Evolutionary conservation across 2,113 vertebrate genomes (phyloP), one percentile per base, ranked within the genome.

Genomic region (Datnioides undecimradiatus): DNA sequence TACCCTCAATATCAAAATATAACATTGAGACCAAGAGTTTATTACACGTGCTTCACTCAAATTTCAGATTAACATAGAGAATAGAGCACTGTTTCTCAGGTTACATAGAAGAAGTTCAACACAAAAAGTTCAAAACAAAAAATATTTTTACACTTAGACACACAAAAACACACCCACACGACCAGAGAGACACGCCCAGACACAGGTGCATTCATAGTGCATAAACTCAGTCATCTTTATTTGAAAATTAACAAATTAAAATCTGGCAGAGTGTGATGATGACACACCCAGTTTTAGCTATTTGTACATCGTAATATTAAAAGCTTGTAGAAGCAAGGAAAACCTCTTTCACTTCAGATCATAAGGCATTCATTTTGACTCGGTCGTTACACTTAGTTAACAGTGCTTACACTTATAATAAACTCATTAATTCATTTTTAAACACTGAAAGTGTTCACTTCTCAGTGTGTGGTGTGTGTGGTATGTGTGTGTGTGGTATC

Each of bases 181-280:
- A 45, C 45, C 48, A 73, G 7, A 79, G 45, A 79, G 23, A 83
- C 23, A 86, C 25, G 19, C 51, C 48, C 66, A 75, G 46, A 73
- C 58, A 79, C 40, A 76, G 41, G 64, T 34, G 51, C 49, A 66
- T 76, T 78, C 49, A 82, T 27, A 71, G 48, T 73, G 58, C 21
- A 62, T 81, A 57, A 79, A 76, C 23, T 52, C 46, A 72, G 55
- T 83, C 51, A 83, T 85, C 87, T 94, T 94, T 94, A 94, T 95
- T 95, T 93, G 74, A 84, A 86, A 89, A 92, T 74, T 29, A 16
- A 76, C 68, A 88, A 82, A 76, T 74, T 62, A 55, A 73, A 36
- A n/a, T 90, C 63, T 80, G 38, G 70, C 40, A 59, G 31, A 36
- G 58, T 67, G 55, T 59, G 25, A 70, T 59, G 25, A 70, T 14